Base-by-base conservation (phyloP, 2,888 invertebrate species). In the Scaptomyza cyrtandrae region DNA sequence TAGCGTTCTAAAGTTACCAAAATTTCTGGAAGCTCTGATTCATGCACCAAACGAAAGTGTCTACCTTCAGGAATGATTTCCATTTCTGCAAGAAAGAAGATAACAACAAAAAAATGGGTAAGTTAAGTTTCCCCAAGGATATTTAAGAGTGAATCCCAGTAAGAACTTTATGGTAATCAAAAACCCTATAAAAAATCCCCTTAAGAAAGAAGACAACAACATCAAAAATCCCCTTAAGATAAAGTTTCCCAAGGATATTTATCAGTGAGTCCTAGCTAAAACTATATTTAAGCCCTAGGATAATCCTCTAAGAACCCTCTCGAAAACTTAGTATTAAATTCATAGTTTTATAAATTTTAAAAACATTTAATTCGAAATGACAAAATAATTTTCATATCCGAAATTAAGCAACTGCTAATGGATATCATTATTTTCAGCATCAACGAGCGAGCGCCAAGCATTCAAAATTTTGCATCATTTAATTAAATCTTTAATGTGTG, bases 31-130 rank as follows among this genome's bases (percentile, higher is more conserved):
- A 97, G 95, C 94, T 97, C 96, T 92, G 96, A 95, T 94, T 96
- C 95, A 93, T 95, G 93, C 92, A 96, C 95, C 94, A 97, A 95
- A 94, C 96, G 95, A 94, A 97, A 97, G 94, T 96, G 95, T 94
- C 95, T 96, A 91, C 96, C 96, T 93, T 96, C 96, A 93, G 95
- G 94, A 94, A 95, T 94, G 94, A 96, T 95, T 95, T 96, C 96
- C 96, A 96, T 96, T 94, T 95, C 96, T 96, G 93, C 66, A 94
- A 90, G 54, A 41, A 0, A 37, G 6, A 37, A 37, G 11, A 39
- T 6, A n/a, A 2, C n/a, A 2, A 13, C 6, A 37, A 6, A 6
- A 3, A 35, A 35, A n/a, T n/a, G 6, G 27, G 5, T 29, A 29
- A 29, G 27, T 29, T 6, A 29, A 29, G 27, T 1, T 5, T 29